Evolutionary conservation across 35 echinoderm and acorn worm genomes (phyloP).

Genomic region (Apostichopus californicus): DNA sequence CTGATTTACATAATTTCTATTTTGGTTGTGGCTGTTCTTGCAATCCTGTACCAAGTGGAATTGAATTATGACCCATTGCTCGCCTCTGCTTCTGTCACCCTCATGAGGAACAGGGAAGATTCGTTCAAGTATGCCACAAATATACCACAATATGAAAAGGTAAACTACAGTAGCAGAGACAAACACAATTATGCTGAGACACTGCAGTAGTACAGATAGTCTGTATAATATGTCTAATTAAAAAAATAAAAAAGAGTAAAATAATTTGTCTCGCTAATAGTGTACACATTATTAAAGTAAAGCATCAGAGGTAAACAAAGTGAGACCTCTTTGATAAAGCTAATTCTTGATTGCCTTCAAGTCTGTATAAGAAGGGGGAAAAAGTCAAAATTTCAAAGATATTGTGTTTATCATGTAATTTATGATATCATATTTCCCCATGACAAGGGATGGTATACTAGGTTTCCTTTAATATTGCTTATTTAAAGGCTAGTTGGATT

Average conservation of each 20-base stretch:
- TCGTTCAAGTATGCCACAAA: constrained; percentile 55
- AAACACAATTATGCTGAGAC: background rate
- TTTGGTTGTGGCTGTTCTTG: constrained; percentile 38
- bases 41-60: constrained; percentile 41
- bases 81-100: constrained; percentile 10
- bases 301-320: too few species aligned
- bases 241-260: background rate
- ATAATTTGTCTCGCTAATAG: too few species aligned
- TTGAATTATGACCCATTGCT: constrained; percentile 33
- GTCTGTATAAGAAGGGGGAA: too few species aligned
- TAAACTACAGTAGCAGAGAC: background rate
- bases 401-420: background rate
- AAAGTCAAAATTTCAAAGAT: too few species aligned
- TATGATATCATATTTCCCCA: background rate
- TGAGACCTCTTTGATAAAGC: too few species aligned
- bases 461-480: too few species aligned
- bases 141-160: constrained; percentile 50
- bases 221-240: background rate
- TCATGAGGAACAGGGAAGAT: constrained; percentile 38
- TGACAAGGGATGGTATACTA: too few species aligned
- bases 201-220: background rate
- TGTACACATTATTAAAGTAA: too few species aligned
- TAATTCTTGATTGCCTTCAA: too few species aligned
- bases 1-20: background rate
- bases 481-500: too few species aligned